Evolutionary conservation across 2,888 invertebrate species (phyloP).

Genomic region (Folsomia manolachei): DNA sequence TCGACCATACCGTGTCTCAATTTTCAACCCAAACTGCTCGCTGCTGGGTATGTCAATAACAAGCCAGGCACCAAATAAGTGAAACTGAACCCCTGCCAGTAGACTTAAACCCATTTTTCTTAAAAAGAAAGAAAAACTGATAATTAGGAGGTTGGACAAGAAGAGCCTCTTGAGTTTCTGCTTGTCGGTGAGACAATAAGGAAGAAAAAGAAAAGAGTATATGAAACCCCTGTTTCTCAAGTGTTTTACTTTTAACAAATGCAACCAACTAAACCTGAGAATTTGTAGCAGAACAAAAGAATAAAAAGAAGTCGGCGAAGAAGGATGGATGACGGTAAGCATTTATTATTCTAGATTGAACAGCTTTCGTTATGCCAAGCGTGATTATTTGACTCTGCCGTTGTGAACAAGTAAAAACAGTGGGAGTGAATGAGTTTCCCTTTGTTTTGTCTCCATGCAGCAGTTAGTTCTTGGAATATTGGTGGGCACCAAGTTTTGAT

Average conservation of each 20-base stretch:
- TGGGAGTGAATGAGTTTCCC: not conserved
- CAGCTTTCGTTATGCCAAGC: constrained; percentile 6
- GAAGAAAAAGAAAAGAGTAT: not conserved
- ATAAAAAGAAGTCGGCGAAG: not conserved
- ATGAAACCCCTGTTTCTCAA: not conserved
- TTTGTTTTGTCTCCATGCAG: constrained; percentile 1
- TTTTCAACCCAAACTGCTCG: no score
- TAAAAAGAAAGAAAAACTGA: not conserved
- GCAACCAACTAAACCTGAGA: not conserved
- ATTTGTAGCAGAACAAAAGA: not conserved
- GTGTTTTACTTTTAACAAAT: constrained; percentile 3
- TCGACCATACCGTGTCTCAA: not conserved
- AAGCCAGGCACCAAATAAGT: not conserved
- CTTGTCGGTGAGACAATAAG: not conserved
- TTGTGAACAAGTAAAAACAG: constrained; percentile 4
- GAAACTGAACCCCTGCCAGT: not conserved
- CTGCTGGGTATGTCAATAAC: no score
- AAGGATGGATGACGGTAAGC: not conserved
- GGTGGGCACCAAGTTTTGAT: no score
- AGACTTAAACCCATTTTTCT: not conserved
- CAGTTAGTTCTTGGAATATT: not conserved
- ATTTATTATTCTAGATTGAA: not conserved
- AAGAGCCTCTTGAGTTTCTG: not conserved
- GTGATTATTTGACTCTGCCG: constrained; percentile 10
- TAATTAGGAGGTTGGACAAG: not conserved